Percentiles rank a stretch among this genome's conserved stretches.
Conservation (phyloP, 2,888 invertebrate genomes). For the Parelbella ahira region DNA sequence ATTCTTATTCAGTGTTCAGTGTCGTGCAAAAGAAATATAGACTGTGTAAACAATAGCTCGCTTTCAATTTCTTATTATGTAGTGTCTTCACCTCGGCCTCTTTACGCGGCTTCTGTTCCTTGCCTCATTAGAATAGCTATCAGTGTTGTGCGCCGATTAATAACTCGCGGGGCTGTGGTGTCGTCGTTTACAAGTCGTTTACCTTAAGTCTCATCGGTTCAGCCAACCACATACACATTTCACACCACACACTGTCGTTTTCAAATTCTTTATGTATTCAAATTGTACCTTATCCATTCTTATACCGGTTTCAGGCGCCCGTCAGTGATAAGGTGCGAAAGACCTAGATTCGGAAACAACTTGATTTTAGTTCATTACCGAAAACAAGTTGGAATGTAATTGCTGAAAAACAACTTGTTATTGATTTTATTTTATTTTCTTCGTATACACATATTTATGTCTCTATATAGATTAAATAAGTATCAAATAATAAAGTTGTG, state of each 20-base stretch:
- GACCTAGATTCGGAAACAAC: conserved; percentile 37
- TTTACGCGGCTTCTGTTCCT: conserved; percentile 53
- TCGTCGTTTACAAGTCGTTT: conserved; percentile 74
- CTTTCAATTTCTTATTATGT: conserved; percentile 37
- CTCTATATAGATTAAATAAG: too few relatives aligned
- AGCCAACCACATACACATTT: conserved; percentile 35
- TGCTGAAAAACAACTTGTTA: too few relatives aligned
- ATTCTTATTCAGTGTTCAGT: too few relatives aligned
- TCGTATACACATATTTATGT: too few relatives aligned
- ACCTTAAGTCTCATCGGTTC: conserved; percentile 57
- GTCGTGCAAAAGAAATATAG: too few relatives aligned
- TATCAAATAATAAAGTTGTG: too few relatives aligned
- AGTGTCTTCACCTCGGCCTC: conserved; percentile 71
- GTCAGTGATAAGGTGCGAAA: conserved; percentile 50
- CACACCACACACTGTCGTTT: conserved; percentile 41
- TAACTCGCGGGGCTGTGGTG: conserved; percentile 63
- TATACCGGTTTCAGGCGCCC: conserved; percentile 53
- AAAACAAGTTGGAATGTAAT: conserved; percentile 11
- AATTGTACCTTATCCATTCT: conserved; percentile 56
- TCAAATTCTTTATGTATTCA: conserved; percentile 58
- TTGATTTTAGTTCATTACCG: conserved; percentile 33
- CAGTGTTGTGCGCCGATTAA: conserved; percentile 74
- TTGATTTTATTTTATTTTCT: too few relatives aligned
- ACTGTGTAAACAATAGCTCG: conserved; percentile 11
- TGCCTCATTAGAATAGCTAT: conserved; percentile 78